Evolutionary conservation across 2,888 invertebrate species (phyloP), one percentile per base, ranked within the genome.

Genomic region (Drosophila testacea): DNA sequence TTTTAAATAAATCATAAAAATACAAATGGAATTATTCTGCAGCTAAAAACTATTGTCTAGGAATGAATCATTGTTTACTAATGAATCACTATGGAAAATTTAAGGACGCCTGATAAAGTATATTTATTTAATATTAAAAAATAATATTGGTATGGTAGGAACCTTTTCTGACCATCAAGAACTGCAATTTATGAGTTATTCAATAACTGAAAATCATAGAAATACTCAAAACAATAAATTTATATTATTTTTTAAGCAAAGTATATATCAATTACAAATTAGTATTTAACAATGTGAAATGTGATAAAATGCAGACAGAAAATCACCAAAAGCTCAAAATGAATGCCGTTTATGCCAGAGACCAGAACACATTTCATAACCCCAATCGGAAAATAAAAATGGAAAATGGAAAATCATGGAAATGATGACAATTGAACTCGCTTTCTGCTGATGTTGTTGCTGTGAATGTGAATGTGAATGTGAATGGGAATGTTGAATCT

Each of bases 351-450:
- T 63, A 65, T 57, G 42, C 38, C 65, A 59, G 44, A 32, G 4
- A 52, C 82, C 63, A 65, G 63, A 48, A 68, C 60, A 62, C 63
- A 62, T 52, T 83, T 69, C 68, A 73, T 66, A 69, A 57, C 39
- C 69, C 38, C n/a, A 42, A 54, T 0, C 9, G 10, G 22, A 13
- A 62, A 52, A 51, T 22, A 36, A 13, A 6, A 34, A 56, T 22
- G 22, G 22, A 51, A 42, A 71, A 46, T 30, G 39, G n/a, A 55
- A 60, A 71, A 32, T 47, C 41, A 32, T 44, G 41, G 51, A 60
- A 54, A 56, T 46, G 41, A 68, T 68, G 73, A 71, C 76, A 76
- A 82, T 84, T 83, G 85, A 85, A 88, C 69, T 84, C 73, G 67
- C 69, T 70, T 85, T 78, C 57, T 41, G 32, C 46, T 41, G n/a